Evolutionary conservation across 1,140 invertebrate species (phyloP), one percentile per base, ranked within the genome.

Genomic region (Euwallacea fornicatus): DNA sequence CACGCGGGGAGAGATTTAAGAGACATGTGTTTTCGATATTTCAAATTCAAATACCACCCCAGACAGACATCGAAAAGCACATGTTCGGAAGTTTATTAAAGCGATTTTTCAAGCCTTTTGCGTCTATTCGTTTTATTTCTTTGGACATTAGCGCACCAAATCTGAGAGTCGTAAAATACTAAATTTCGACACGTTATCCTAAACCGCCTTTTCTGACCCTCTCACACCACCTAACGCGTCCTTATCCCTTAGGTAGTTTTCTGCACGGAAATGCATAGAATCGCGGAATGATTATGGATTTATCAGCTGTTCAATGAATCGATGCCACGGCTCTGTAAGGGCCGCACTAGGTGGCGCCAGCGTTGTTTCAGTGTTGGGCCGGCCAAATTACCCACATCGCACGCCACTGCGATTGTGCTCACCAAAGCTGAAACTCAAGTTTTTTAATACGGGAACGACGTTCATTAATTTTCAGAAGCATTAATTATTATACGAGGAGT

Each of bases 11-110:
- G 21, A 33, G 21, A 33, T 33, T 33, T 33, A 50, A 50, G 16
- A 66, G 69, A 71, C 69, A 71, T 71, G 62, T 71, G 69, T 71
- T 71, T 71, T 66, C 69, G 69, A 71, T 71, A 71, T 71, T 71
- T 71, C 69, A 71, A 71, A 71, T 71, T 71, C 69, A 66, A 71
- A 71, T 66, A 66, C 69, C 69, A 71, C 69, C 69, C 69, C 69
- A 71, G 69, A 71, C 69, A 71, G 15, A 54, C 54, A 66, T 66
- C 62, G 69, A 66, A 71, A 10, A 53, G 69, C 69, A 71, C 62
- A 71, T 71, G 69, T 65, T 71, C 62, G 61, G 56, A 56, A 65
- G 63, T 71, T 71, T 71, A 71, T 71, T 71, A 71, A 71, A 71
- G 63, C 69, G 63, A 71, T 71, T 71, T 71, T 71, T 71, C 69